These are phyloP conservation scores for Drosophila arawakana DNA, from an alignment of 1,140 invertebrate genomes.

Conservation along the genomic window DNA sequence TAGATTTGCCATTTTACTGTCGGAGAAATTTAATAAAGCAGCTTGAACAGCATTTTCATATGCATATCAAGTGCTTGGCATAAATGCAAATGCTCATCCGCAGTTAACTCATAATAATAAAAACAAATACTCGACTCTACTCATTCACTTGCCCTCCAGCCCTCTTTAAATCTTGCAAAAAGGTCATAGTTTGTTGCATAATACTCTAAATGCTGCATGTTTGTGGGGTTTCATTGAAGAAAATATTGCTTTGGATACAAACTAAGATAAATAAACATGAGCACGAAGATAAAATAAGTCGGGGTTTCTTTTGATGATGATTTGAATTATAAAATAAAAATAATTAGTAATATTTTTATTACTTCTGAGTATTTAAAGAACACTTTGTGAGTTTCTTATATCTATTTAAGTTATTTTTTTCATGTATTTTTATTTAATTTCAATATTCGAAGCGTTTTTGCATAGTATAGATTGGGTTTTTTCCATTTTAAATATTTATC, in stretches of 20 bases:
- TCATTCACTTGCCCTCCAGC: background rate
- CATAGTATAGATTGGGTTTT: background rate
- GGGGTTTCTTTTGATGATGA: too few species aligned
- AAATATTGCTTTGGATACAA: background rate
- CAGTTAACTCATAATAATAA: slow-evolving; percentile 54
- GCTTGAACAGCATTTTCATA: slow-evolving; percentile 22
- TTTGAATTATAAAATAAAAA: too few species aligned
- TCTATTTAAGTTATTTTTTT: too few species aligned
- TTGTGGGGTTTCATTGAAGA: background rate
- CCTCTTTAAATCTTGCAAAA: background rate
- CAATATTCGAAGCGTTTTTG: too few species aligned
- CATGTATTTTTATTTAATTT: too few species aligned
- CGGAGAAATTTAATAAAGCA: slow-evolving; percentile 48
- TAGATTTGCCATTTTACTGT: slow-evolving; percentile 6
- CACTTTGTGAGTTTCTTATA: too few species aligned
- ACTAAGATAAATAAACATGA: too few species aligned
- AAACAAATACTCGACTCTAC: slow-evolving; percentile 47
- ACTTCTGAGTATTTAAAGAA: too few species aligned
- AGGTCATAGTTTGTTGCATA: slow-evolving; percentile 31
- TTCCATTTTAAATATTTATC: background rate
- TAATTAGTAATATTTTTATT: too few species aligned
- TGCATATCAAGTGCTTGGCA: slow-evolving; percentile 18
- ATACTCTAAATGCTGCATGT: slow-evolving; percentile 9
- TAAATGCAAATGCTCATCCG: slow-evolving; percentile 54
- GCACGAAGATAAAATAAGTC: too few species aligned